A percentile compares a stretch with the other conserved stretches of the same genome.
phyloP scores from a whole-genome alignment of 2,113 vertebrate species.

The Syngnathus floridae region DNA sequence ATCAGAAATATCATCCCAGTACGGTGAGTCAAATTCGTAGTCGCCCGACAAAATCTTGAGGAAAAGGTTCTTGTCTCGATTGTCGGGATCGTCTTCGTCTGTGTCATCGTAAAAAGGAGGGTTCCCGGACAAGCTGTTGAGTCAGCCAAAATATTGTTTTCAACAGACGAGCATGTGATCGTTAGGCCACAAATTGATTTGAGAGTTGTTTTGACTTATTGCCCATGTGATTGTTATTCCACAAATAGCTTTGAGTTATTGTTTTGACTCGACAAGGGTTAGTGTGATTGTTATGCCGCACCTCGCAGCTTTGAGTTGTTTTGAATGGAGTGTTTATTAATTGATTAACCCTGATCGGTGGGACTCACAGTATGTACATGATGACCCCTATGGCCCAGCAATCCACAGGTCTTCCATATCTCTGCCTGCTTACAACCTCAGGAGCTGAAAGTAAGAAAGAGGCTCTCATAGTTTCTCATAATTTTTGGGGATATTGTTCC shows the following conservation, averaged over 20 bases:
- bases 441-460: slow-evolving; percentile 73
- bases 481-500: background rate
- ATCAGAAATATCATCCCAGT: slow-evolving; percentile 98
- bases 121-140: slow-evolving; percentile 86
- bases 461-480: background rate
- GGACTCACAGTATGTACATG: slow-evolving; percentile 96
- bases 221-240: background rate
- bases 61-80: slow-evolving; percentile 94
- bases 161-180: background rate
- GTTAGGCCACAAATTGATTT: background rate
- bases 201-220: background rate
- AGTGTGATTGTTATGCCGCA: background rate
- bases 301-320: background rate
- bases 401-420: slow-evolving; percentile 92
- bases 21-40: slow-evolving; percentile 95
- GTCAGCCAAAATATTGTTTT: background rate
- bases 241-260: background rate
- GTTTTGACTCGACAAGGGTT: too few species aligned
- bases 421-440: slow-evolving; percentile 90
- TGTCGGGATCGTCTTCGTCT: slow-evolving; percentile 91
- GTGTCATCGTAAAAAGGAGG: slow-evolving; percentile 95
- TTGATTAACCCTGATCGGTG: too few species aligned
- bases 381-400: slow-evolving; percentile 98
- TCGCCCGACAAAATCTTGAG: slow-evolving; percentile 94
- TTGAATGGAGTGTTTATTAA: too few species aligned